Percentiles rank a stretch among this genome's conserved stretches.
These are phyloP conservation scores for Agrenia bidenticulata DNA, from an alignment of 2,888 invertebrate genomes.

Conservation along the genomic window DNA sequence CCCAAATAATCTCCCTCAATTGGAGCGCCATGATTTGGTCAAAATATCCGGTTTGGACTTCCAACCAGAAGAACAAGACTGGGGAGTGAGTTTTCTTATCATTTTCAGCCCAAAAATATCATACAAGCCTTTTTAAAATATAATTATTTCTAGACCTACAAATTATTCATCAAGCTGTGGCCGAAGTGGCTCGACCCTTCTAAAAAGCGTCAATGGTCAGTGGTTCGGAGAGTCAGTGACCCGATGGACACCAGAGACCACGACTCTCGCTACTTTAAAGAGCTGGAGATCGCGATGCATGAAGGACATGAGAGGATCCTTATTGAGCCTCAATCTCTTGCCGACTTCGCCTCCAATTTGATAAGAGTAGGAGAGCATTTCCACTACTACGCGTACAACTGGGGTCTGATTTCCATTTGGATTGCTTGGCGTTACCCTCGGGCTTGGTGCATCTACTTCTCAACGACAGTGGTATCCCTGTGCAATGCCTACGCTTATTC, in stretches of 20 bases:
- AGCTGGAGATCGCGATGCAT: conserved; percentile 10
- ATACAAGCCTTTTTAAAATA: too few species aligned
- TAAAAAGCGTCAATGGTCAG: background rate
- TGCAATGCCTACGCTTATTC: conserved; percentile 12
- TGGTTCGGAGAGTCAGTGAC: background rate
- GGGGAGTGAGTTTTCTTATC: too few species aligned
- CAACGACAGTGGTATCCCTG: background rate
- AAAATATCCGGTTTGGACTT: background rate
- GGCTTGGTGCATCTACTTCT: background rate
- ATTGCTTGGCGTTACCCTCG: background rate
- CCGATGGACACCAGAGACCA: background rate
- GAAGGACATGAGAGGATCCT: conserved; percentile 13
- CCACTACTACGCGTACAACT: conserved; percentile 6
- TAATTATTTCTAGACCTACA: too few species aligned
- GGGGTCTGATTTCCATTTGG: background rate
- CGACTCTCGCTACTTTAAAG: background rate
- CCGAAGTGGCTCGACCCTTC: background rate
- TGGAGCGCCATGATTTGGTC: conserved; percentile 1
- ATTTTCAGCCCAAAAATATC: too few species aligned
- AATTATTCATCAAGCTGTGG: background rate
- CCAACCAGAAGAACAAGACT: background rate
- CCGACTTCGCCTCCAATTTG: background rate
- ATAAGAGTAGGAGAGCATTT: background rate
- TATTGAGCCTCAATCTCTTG: background rate
- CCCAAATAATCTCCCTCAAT: background rate